Conservation (phyloP, 2,113 vertebrate genomes). For the Diadophis punctatus region DNA sequence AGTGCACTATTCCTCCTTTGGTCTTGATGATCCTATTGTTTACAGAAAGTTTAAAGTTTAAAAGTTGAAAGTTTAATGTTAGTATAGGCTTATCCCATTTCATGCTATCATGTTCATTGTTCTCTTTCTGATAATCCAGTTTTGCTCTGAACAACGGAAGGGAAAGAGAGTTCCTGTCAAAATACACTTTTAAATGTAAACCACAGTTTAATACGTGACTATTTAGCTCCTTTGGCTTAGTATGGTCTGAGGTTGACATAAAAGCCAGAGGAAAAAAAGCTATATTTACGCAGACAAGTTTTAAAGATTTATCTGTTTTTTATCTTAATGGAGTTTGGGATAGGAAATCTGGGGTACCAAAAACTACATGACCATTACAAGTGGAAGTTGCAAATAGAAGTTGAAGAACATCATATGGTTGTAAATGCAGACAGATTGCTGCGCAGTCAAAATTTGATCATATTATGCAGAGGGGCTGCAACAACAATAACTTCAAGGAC, state of each 20-base stretch:
- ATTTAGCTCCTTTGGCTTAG: background rate
- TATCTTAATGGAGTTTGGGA: background rate
- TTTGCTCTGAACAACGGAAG: background rate
- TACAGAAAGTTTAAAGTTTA: background rate
- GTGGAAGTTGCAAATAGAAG: conserved; percentile 26
- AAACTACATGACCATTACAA: conserved; percentile 20
- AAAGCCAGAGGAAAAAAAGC: background rate
- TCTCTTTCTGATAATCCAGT: background rate
- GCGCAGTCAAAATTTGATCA: background rate
- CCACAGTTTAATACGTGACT: background rate
- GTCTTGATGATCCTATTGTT: background rate
- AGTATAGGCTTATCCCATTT: background rate
- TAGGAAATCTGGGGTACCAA: background rate
- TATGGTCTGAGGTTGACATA: background rate
- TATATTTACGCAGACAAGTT: background rate
- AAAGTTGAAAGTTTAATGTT: background rate
- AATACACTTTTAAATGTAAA: background rate
- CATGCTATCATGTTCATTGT: background rate
- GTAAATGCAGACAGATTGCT: background rate
- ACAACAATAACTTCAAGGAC: background rate
- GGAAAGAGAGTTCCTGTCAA: background rate
- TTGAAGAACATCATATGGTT: background rate
- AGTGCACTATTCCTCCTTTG: background rate
- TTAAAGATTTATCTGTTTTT: background rate
- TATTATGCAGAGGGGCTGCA: background rate